Evolutionary conservation across 2,797 vertebrate species (phyloP), one percentile per base, ranked within the genome.

Genomic region (Streptopelia turtur): DNA sequence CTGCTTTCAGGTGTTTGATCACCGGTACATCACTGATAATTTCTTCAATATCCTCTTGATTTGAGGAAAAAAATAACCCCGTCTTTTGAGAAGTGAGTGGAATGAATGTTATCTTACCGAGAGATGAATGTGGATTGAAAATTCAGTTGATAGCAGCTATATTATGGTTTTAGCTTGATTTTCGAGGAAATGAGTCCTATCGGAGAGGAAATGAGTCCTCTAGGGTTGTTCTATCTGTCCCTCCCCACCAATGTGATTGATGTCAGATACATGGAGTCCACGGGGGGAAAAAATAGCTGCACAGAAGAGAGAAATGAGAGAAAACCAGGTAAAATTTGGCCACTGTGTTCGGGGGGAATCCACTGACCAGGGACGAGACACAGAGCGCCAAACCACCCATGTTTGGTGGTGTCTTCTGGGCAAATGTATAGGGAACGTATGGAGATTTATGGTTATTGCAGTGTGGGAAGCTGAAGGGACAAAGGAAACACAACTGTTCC

Each of bases 31-130:
- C 83, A 89, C 9, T 66, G 77, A 82, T 94, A 52, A 91, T 79
- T 88, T 86, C 88, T 94, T 92, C 94, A 95, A 95, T 95, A 96
- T 91, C 86, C 93, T 92, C 86, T 94, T 94, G 93, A 95, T 94
- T 88, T 93, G 90, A 45, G n/a, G 43, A 31, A 78, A 76, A 61
- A 83, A 95, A 93, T 78, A 94, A 75, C 83, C 61, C 56, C 45
- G 63, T 57, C 80, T 90, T 87, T 68, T 78, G 57, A 57, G 33
- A 63, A 80, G 66, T 75, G 70, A 92, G 18, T 6, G 27, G 47
- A 65, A 79, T 82, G 80, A 84, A 74, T 87, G 77, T 90, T 95
- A 90, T 93, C 74, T 28, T 63, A 6, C 37, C 47, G 23, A 9
- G 39, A 87, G 86, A 82, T 90, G 65, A 93, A 92, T 88, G 71